Base-by-base conservation (phyloP, 2,113 vertebrate genomes). In the Empidonax traillii region DNA sequence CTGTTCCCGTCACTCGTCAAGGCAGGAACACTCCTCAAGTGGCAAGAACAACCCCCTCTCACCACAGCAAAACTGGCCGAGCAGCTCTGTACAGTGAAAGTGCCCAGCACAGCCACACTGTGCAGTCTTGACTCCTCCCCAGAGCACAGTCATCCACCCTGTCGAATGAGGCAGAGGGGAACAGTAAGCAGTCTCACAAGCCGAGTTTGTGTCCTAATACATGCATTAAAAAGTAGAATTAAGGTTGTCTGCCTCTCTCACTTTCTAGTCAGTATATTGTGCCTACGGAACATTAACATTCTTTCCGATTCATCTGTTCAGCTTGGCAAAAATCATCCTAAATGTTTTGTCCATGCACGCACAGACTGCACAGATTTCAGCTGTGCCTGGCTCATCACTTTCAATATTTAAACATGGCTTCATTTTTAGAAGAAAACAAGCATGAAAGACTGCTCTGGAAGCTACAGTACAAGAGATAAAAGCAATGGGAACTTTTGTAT, bases 1-100 rank as follows among this genome's bases (percentile, higher is more conserved):
- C 18, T 2, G 1, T 19, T 30, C 35, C 33, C 4, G 0, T 28
- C 20, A 19, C 43, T 43, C 1, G 1, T n/a, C 25, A 53, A 0
- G 17, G 21, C 6, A 5, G 35, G 39, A 82, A 25, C 46, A 22
- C 41, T 55, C 30, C 52, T 22, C 67, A 43, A 35, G 24, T 3
- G 21, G 47, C 23, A 82, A 46, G n/a, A 87, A 77, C 6, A 41
- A 30, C 27, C 51, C 4, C 2, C 27, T 47, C 25, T 51, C 46
- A 31, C 3, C 59, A 87, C 33, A 44, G 18, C 12, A 43, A 30
- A 59, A 74, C 5, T 31, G 10, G 14, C 10, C 7, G 19, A 73
- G 49, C 33, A 72, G 25, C 10, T 49, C 39, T 28, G 15, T 18
- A 79, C 20, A 43, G 23, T 30, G 33, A 46, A 30, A 51, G 44